Evolutionary conservation across 2,888 invertebrate species (phyloP), one percentile per base, ranked within the genome.

Genomic region (Eilema depressum): DNA sequence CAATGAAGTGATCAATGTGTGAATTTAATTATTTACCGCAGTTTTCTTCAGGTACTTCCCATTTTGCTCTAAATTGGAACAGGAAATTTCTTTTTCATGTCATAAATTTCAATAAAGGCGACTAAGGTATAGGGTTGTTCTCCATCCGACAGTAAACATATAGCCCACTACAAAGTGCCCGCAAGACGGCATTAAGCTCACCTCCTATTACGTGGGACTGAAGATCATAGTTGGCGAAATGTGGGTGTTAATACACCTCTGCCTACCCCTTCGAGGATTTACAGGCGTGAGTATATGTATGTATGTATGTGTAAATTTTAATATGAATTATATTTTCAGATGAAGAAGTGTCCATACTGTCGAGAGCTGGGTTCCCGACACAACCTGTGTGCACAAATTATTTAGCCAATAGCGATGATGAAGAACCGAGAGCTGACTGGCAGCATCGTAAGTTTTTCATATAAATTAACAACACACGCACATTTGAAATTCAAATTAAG

Each of bases 361-460:
- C 96, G 47, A 94, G 96, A 79, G 96, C 96, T 69, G 97, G 97
- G 30, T 97, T 97, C 88, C 97, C 97, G 0, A 96, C 96, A 79
- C 96, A 97, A 74, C 96, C 97, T 83, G 95, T 96, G 75, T 98
- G 98, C 93, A 97, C 97, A 88, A 98, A 98, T 94, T 98, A 98
- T 90, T 96, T 98, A 86, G 96, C 97, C 11, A 96, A 96, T 57
- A 96, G 96, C 72, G 96, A 96, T 70, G 97, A 97, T 75, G 97
- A 97, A 78, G 97, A 98, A 86, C 96, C 97, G 20, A 96, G 97
- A 80, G 97, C 97, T 70, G 97, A 97, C 86, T 98, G 98, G 98
- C 97, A 97, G 92, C 97, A 97, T 91, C 96, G 97, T 97, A 95
- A 97, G 96, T 96, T 62, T 71, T 69, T 26, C 25, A 26, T 25